phyloP scores from a whole-genome alignment of 2,888 invertebrate genomes.

The Aphodius granarius region DNA sequence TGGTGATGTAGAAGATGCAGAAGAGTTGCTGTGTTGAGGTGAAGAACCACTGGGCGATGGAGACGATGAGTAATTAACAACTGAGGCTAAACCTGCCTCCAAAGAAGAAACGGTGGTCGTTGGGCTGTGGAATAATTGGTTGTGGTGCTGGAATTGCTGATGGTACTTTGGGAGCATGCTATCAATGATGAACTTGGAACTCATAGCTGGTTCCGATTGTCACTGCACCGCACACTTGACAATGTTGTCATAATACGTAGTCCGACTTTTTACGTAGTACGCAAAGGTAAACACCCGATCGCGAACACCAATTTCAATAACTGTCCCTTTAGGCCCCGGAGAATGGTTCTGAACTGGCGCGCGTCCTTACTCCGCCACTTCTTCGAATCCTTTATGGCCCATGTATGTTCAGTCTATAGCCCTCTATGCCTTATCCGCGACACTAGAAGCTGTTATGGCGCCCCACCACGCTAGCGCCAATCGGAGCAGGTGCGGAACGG shows the following conservation, averaged over 20 bases:
- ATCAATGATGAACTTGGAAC: slow-evolving; percentile 97
- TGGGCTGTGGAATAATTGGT: slow-evolving; percentile 62
- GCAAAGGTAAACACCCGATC: background rate
- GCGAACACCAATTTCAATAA: slow-evolving; percentile 38
- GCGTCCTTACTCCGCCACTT: slow-evolving; percentile 65
- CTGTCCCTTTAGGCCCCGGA: slow-evolving; percentile 41
- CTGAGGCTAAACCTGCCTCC: slow-evolving; percentile 73
- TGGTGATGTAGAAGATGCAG: slow-evolving; percentile 62
- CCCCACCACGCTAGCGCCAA: slow-evolving; percentile 54
- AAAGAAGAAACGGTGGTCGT: slow-evolving; percentile 62
- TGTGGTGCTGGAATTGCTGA: slow-evolving; percentile 71
- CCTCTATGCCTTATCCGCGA: slow-evolving; percentile 75
- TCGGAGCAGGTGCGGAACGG: slow-evolving; percentile 58
- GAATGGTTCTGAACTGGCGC: slow-evolving; percentile 35
- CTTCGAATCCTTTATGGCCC: slow-evolving; percentile 85
- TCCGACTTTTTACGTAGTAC: slow-evolving; percentile 12
- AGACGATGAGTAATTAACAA: slow-evolving; percentile 62
- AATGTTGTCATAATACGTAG: slow-evolving; percentile 45
- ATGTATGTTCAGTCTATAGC: slow-evolving; percentile 83
- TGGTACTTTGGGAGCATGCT: slow-evolving; percentile 96
- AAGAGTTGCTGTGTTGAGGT: slow-evolving; percentile 64
- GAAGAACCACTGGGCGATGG: slow-evolving; percentile 69
- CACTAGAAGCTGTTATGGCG: slow-evolving; percentile 60
- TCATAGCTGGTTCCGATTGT: slow-evolving; percentile 69
- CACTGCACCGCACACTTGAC: slow-evolving; percentile 49